These are phyloP conservation scores for Pollenia griseotomentosa DNA, from an alignment of 2,888 invertebrate species.

Conservation along the genomic window DNA sequence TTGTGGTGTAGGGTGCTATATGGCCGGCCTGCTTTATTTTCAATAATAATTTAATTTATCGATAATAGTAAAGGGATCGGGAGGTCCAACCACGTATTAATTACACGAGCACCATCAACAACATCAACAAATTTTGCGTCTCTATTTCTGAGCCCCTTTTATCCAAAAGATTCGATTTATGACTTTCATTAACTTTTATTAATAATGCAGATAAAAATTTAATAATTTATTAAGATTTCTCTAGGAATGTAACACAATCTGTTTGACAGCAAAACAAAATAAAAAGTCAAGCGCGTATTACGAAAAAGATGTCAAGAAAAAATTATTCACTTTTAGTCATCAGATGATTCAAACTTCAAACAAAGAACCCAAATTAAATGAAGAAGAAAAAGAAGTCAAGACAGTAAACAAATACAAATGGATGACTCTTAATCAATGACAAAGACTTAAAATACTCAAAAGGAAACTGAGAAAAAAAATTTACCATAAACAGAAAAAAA, in stretches of 20 bases:
- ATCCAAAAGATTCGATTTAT: too few relatives aligned
- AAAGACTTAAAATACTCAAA: constrained; percentile 30
- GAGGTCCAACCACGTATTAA: too few relatives aligned
- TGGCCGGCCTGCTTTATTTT: too few relatives aligned
- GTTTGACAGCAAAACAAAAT: neutral
- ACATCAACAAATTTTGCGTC: too few relatives aligned
- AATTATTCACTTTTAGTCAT: constrained; percentile 14
- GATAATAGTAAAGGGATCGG: too few relatives aligned
- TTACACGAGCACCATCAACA: too few relatives aligned
- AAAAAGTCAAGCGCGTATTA: constrained; percentile 1
- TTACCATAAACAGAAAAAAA: constrained; percentile 36
- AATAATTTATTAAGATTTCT: neutral
- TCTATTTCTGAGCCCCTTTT: too few relatives aligned
- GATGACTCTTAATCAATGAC: constrained; percentile 56
- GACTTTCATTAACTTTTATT: too few relatives aligned
- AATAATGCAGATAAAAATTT: neutral
- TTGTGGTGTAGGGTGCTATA: too few relatives aligned
- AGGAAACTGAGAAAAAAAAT: constrained; percentile 21
- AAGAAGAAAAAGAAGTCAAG: constrained; percentile 1
- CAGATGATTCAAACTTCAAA: constrained; percentile 47
- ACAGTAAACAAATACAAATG: constrained; percentile 20
- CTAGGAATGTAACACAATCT: constrained; percentile 26
- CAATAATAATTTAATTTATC: too few relatives aligned
- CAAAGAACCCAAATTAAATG: constrained; percentile 37
- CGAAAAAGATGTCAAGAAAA: constrained; percentile 17